Conservation (phyloP, 2,797 vertebrate species). For the Sebastes steindachneri region DNA sequence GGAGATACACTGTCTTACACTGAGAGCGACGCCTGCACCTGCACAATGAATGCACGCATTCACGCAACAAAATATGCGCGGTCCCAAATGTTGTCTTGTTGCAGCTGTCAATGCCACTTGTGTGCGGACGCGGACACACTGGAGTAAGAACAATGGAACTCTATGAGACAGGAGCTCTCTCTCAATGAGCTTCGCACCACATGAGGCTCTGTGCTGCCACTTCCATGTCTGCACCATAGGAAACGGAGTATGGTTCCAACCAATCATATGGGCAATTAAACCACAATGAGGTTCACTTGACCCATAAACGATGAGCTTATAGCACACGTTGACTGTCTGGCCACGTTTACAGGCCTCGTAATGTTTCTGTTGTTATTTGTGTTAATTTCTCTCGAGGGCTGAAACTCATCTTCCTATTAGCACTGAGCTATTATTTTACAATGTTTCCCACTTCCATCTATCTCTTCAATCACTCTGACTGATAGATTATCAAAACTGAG, state of each 20-base stretch:
- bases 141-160: conserved; percentile 68
- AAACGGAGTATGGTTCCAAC: conserved; percentile 65
- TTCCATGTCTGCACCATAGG: conserved; percentile 54
- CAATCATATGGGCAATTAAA: conserved; percentile 83
- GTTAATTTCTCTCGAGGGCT: not conserved
- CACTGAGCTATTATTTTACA: not conserved
- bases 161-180: conserved; percentile 61
- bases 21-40: conserved; percentile 57
- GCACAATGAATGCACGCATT: conserved; percentile 66
- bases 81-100: conserved; percentile 63
- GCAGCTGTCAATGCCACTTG: conserved; percentile 79
- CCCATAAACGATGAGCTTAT: conserved; percentile 79
- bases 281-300: conserved; percentile 77
- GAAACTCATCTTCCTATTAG: not conserved
- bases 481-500: not conserved
- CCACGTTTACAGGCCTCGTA: not conserved
- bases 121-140: conserved; percentile 50
- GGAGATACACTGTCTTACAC: conserved; percentile 23
- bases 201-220: conserved; percentile 57
- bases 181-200: conserved; percentile 53
- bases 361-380: conserved; percentile 8
- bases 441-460: not conserved
- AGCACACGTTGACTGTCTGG: conserved; percentile 13
- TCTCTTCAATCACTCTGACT: not conserved
- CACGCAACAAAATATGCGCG: conserved; percentile 61